Evolutionary conservation across 2,797 vertebrate species (phyloP).

Genomic region (Coracias cyanogaster): DNA sequence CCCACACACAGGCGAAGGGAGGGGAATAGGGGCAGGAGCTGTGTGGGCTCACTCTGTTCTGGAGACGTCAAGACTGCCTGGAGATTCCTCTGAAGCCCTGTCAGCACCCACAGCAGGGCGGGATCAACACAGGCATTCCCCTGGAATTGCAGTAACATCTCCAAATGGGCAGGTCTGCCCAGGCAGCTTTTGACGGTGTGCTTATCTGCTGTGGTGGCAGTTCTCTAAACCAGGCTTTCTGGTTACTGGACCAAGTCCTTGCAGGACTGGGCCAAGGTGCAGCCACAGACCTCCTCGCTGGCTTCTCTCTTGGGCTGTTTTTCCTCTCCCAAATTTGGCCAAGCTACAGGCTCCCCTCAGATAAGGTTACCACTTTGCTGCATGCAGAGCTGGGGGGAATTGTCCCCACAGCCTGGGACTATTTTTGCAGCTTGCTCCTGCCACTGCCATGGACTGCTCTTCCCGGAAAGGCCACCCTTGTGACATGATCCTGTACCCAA

Average conservation of each 20-base stretch:
- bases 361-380: background rate
- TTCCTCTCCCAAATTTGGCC: background rate
- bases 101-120: rapidly evolving
- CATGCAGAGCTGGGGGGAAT: background rate
- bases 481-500: background rate
- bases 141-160: background rate
- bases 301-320: background rate
- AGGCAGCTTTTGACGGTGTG: background rate
- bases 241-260: background rate
- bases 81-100: background rate
- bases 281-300: background rate
- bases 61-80: background rate
- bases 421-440: background rate
- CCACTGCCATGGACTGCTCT: background rate
- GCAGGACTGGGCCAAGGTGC: background rate
- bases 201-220: background rate
- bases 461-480: background rate
- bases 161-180: background rate
- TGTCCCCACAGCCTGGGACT: background rate
- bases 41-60: background rate
- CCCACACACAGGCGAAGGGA: background rate
- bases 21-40: background rate
- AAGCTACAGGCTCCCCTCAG: background rate
- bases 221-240: background rate
- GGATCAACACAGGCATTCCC: background rate